These are phyloP conservation scores for Sebastes itinus DNA, from an alignment of 2,797 vertebrate species.

Conservation along the genomic window DNA sequence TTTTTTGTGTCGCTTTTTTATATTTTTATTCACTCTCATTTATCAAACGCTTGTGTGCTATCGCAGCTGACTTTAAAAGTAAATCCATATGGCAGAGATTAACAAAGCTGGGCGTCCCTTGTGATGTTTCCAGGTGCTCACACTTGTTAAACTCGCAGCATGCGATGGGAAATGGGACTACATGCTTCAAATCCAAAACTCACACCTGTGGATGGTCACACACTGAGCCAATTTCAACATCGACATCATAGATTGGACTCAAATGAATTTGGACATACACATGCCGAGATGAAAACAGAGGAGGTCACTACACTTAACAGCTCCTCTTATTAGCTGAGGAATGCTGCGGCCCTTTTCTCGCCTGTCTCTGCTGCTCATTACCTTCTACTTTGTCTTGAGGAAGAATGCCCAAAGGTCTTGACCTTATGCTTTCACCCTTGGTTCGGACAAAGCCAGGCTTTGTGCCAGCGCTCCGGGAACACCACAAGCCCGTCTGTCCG, in stretches of 20 bases:
- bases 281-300: neutral
- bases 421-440: constrained; percentile 44
- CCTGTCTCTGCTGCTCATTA: constrained; percentile 47
- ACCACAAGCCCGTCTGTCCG: constrained; percentile 42
- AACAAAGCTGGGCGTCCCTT: neutral
- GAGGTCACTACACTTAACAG: neutral
- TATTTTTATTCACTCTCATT: neutral
- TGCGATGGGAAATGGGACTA: constrained; percentile 9
- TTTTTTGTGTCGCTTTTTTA: neutral
- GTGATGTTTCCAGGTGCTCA: constrained; percentile 20
- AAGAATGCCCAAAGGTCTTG: constrained; percentile 51
- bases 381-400: constrained; percentile 46
- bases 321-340: constrained; percentile 5
- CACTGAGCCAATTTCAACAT: neutral
- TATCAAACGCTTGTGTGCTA: constrained; percentile 8
- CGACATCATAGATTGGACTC: neutral
- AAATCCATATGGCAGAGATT: constrained; percentile 33
- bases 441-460: constrained; percentile 65
- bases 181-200: neutral
- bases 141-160: constrained; percentile 1
- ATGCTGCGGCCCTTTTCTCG: constrained; percentile 1
- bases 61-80: constrained; percentile 12
- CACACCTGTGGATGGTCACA: neutral
- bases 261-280: neutral
- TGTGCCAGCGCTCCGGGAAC: constrained; percentile 61